These are phyloP conservation scores for Polyergus mexicanus DNA, from an alignment of 1,140 invertebrate genomes.

Conservation along the genomic window DNA sequence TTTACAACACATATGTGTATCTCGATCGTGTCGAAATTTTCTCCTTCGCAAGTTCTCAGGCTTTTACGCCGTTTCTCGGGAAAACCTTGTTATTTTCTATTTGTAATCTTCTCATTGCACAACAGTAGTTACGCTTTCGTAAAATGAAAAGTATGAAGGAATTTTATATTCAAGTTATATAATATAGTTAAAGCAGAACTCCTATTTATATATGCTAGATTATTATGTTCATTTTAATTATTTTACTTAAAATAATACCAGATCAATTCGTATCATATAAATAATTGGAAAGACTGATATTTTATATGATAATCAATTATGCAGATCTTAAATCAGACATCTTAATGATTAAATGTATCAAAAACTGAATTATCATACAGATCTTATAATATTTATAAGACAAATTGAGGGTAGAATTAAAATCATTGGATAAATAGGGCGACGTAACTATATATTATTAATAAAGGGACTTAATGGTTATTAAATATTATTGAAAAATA, in stretches of 20 bases:
- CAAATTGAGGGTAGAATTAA: not conserved
- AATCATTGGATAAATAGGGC: not conserved
- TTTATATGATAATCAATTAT: not conserved
- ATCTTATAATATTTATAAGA: not conserved
- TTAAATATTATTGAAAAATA: not conserved
- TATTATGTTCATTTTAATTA: not conserved
- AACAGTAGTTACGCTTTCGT: conserved; percentile 24
- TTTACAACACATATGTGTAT: conserved; percentile 23
- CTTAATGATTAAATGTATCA: not conserved
- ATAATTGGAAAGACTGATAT: not conserved
- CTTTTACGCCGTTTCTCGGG: conserved; percentile 37
- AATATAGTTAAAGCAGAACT: not conserved
- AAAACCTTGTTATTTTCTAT: conserved; percentile 47
- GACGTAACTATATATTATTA: not conserved
- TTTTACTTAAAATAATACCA: not conserved
- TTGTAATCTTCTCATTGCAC: conserved; percentile 9
- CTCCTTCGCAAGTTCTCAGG: not conserved
- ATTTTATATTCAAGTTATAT: not conserved
- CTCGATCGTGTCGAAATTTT: conserved; percentile 43
- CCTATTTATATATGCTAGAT: not conserved
- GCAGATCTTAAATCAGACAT: not conserved
- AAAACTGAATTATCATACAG: not conserved
- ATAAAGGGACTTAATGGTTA: not conserved
- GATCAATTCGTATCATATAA: too few relatives aligned
- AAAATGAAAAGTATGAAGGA: not conserved